Evolutionary conservation across 2,797 vertebrate species (phyloP).

Genomic region (Balearica regulorum): DNA sequence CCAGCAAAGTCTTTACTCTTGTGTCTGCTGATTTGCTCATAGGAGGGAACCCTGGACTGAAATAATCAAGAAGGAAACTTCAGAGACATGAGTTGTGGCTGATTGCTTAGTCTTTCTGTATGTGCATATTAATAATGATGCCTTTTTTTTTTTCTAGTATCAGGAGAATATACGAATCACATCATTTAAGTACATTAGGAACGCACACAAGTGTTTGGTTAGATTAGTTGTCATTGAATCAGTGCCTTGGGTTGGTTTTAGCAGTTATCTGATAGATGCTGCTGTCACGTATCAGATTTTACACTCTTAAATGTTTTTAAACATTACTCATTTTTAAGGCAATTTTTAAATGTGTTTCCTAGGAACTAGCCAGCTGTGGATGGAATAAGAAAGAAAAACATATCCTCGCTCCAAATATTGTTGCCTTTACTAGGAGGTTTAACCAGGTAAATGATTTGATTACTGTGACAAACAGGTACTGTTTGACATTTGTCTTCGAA

Average conservation of each 20-base stretch:
- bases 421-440: conserved; percentile 95
- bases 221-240: not conserved
- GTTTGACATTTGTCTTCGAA: not conserved
- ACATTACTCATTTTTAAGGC: not conserved
- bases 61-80: not conserved
- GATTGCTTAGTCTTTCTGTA: not conserved
- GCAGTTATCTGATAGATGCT: not conserved
- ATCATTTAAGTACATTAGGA: not conserved
- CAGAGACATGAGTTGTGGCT: not conserved
- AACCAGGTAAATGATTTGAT: conserved; percentile 84
- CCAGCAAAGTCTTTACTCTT: not conserved
- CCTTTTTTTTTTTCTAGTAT: not conserved
- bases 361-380: conserved; percentile 94
- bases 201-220: not conserved
- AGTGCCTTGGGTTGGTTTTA: not conserved
- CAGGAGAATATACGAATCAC: not conserved
- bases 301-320: not conserved
- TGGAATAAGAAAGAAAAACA: conserved; percentile 98
- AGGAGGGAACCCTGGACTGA: not conserved
- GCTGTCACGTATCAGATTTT: not conserved
- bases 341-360: conserved; percentile 52
- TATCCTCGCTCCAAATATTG: conserved; percentile 90
- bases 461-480: not conserved
- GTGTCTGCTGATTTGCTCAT: not conserved
- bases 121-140: not conserved